Base-by-base conservation (phyloP, 2,797 vertebrate species). In the Loriculus beryllinus region DNA sequence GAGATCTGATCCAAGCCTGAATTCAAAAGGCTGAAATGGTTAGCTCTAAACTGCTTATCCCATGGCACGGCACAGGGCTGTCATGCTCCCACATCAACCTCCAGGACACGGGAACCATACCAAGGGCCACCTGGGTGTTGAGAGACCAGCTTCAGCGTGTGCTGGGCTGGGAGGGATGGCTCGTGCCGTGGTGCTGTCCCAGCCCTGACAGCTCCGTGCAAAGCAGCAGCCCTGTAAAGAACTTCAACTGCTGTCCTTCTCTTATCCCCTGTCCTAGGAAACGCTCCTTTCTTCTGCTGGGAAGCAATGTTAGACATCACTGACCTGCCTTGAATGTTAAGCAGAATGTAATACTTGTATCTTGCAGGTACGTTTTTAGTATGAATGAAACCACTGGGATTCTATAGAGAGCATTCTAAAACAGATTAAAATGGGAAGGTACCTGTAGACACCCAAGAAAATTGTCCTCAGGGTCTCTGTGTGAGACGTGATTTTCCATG, bases 61-160 rank as follows among this genome's bases (percentile, higher is more conserved):
- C 10, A 4, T 47, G 65, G 63, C 31, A 40, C 1, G 4, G 19
- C 8, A 9, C 8, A 6, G 39, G 20, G 13, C 13, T 40, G 52
- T 9, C 4, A 9, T 39, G 17, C 51, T 25, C 33, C 42, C 22
- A 8, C 42, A 11, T 5, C 62, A 2, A 43, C 49, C 28, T 2
- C 60, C 12, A 3, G 8, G 62, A 2, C 21, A 6, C 1, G 0
- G 39, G 37, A 14, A 4, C n/a, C 49, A 2, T 8, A 23, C 31
- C 2, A 35, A 33, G 39, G 40, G 68, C 42, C 64, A 18, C 19
- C 45, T 10, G 8, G 13, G 4, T 6, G 48, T 19, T 26, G 31
- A 39, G 51, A 48, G 13, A 3, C 12, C 31, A n/a, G 59, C 70
- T 19, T 17, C 9, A 16, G 6, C 2, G 21, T 37, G 14, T 7